Percentiles rank a stretch among this genome's conserved stretches.
Evolutionary conservation across 2,888 invertebrate genomes (phyloP).

Genomic region (Eupithecia exiguata): DNA sequence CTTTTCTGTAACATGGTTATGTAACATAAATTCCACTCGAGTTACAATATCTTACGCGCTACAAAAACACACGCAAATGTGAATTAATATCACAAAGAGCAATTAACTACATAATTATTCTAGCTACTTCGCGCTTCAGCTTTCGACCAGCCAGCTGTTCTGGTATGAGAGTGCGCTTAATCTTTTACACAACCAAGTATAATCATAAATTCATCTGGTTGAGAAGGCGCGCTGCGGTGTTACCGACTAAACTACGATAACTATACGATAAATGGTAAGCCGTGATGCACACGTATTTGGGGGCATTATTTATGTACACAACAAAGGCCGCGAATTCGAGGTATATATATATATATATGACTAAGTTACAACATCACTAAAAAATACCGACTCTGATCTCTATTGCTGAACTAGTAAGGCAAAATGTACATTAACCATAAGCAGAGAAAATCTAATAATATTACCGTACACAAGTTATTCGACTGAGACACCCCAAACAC

Average conservation of each 20-base stretch:
- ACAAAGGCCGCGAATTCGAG: neutral
- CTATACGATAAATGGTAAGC: constrained; percentile 56
- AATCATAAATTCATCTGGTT: constrained; percentile 44
- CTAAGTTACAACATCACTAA: neutral
- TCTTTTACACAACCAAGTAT: constrained; percentile 36
- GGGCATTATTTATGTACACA: neutral
- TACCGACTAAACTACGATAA: constrained; percentile 51
- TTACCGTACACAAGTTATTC: neutral
- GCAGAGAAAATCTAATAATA: neutral
- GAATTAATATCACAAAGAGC: constrained; percentile 71
- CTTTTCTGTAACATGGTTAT: constrained; percentile 15
- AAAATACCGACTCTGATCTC: neutral
- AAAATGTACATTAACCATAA: neutral
- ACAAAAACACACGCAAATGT: constrained; percentile 48
- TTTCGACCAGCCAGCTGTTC: constrained; percentile 8
- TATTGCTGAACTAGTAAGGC: constrained; percentile 1
- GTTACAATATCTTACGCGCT: constrained; percentile 14
- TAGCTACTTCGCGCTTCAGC: constrained; percentile 55
- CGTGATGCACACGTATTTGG: neutral
- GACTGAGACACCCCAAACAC: neutral
- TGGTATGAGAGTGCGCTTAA: constrained; percentile 6
- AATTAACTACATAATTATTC: constrained; percentile 66
- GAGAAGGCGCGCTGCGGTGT: constrained; percentile 60
- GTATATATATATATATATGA: neutral
- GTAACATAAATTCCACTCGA: constrained; percentile 22